A percentile compares a stretch with the other conserved stretches of the same genome.
Evolutionary conservation across 2,888 invertebrate genomes (phyloP).

Genomic region (Drosophila paranaensis): DNA sequence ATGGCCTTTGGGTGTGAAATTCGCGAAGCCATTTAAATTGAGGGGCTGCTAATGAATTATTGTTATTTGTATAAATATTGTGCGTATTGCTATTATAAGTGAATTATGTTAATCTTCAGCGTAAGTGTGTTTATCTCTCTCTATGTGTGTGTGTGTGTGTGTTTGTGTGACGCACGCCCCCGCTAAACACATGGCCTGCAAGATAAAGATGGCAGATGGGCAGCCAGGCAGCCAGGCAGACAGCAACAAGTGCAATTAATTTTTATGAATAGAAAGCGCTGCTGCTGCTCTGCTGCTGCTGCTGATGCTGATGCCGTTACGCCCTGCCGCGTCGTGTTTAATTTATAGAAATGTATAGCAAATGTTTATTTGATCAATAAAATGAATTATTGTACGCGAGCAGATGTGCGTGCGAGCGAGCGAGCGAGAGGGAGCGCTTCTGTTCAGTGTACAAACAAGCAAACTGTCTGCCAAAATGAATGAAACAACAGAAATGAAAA

Average conservation of each 20-base stretch:
- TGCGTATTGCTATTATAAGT: constrained; percentile 54
- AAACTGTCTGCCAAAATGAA: constrained; percentile 60
- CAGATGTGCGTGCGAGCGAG: constrained; percentile 20
- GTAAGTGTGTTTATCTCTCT: constrained; percentile 19
- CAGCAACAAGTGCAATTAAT: constrained; percentile 77
- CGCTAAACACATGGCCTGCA: constrained; percentile 43
- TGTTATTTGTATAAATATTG: constrained; percentile 60
- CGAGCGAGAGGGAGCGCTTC: constrained; percentile 9
- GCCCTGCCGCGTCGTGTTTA: constrained; percentile 71
- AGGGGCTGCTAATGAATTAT: constrained; percentile 62
- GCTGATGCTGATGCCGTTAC: constrained; percentile 42
- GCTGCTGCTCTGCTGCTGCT: constrained; percentile 35
- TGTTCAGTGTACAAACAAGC: constrained; percentile 51
- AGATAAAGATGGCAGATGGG: constrained; percentile 23
- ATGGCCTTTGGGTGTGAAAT: constrained; percentile 33
- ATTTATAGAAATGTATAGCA: constrained; percentile 79
- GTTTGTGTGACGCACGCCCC: constrained; percentile 42
- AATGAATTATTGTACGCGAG: constrained; percentile 72
- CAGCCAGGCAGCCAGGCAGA: constrained; percentile 28
- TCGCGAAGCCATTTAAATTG: constrained; percentile 25
- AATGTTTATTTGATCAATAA: constrained; percentile 79
- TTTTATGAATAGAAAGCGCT: constrained; percentile 74
- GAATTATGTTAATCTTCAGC: constrained; percentile 59
- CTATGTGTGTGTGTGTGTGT: constrained; percentile 22
- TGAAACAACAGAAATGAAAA: constrained; percentile 56